Base-by-base conservation (phyloP, 2,113 vertebrate genomes). In the Embiotoca jacksoni region DNA sequence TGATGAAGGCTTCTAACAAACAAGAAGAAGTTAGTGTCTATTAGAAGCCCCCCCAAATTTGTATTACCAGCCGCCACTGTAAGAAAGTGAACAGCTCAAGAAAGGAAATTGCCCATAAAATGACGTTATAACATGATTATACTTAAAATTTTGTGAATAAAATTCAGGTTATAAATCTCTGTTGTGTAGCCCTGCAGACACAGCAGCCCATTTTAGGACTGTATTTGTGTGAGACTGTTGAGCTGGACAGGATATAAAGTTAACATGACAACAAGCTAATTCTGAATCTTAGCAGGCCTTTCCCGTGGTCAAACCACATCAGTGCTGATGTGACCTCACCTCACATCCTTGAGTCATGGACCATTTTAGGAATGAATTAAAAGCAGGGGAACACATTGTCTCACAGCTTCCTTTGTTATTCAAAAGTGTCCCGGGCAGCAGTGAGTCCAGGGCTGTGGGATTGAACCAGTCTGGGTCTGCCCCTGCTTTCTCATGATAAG, bases 321-420 rank as follows among this genome's bases (percentile, higher is more conserved):
- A 32, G 36, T 15, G 36, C 49, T 15, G 55, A 37, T 50, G 56
- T 65, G 85, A 85, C 67, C 70, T 83, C 72, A 63, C 62, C 78
- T 59, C 0, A 0, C 3, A 46, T 59, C 85, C 87, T 79, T 68
- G 64, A 85, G 59, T 86, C 81, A 65, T 6, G 7, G 65, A 63
- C 72, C 70, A 64, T 83, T 90, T 90, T 84, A 64, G 72, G 58
- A 84, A 58, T 54, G 50, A 74, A 65, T 68, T 53, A 16, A 81
- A 81, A 71, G 10, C 23, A 35, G 49, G 32, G 53, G 66, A 72
- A 65, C 65, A 76, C 68, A 84, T 81, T 90, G 84, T 84, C 75
- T 83, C 52, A 7, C 31, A 2, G 49, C 72, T 92, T 89, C 88
- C 91, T 91, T 84, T 89, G 84, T 89, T 87, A 88, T 90, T 88